Conservation (phyloP, 2,797 vertebrate species). For the Zalophus californianus region DNA sequence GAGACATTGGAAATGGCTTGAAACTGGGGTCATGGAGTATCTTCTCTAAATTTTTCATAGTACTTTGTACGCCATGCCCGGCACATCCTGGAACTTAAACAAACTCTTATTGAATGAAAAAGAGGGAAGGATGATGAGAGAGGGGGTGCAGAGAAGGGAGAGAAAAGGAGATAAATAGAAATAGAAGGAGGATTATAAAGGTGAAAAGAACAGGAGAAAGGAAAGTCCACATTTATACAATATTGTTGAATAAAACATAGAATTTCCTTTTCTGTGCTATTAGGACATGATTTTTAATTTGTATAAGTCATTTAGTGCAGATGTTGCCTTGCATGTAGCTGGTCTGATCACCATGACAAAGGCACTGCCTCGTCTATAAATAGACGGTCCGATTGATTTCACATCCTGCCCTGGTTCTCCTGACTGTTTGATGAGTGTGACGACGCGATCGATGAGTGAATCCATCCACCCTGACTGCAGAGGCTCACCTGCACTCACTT, state of each 20-base stretch:
- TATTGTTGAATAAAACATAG: slow-evolving; percentile 3
- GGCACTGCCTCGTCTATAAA: slow-evolving; percentile 72
- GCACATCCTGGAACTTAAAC: not conserved
- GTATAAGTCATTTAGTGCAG: slow-evolving; percentile 59
- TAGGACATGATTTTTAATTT: not conserved
- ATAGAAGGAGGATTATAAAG: not conserved
- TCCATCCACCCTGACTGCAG: slow-evolving; percentile 78
- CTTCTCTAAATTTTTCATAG: not conserved
- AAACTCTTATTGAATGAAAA: not conserved
- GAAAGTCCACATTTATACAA: not conserved
- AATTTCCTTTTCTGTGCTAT: not conserved
- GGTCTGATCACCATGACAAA: slow-evolving; percentile 77
- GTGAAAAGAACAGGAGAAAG: not conserved
- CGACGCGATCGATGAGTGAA: slow-evolving; percentile 83
- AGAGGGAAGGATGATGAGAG: not conserved
- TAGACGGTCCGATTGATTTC: slow-evolving; percentile 84
- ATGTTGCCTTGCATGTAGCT: not conserved
- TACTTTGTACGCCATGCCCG: not conserved
- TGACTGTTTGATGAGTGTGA: slow-evolving; percentile 77
- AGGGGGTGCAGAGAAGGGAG: not conserved
- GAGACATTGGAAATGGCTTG: not conserved
- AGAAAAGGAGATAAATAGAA: not conserved
- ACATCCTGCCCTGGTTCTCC: slow-evolving; percentile 78
- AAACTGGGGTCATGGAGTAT: not conserved
- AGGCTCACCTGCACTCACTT: slow-evolving; percentile 76